phyloP scores from a whole-genome alignment of 1,140 invertebrate species.

The Nilaparvata lugens region DNA sequence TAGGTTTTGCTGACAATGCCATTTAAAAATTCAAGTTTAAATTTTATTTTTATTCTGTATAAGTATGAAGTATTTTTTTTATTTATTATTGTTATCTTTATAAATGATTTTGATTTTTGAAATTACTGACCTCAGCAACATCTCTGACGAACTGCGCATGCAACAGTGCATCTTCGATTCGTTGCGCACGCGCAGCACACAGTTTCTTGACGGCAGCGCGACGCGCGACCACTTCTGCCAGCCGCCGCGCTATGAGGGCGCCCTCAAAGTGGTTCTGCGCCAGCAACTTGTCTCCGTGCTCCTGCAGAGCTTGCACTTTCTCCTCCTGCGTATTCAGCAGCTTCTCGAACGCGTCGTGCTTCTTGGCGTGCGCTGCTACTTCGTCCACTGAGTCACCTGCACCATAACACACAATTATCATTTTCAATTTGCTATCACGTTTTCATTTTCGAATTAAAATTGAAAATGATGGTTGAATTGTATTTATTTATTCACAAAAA shows the following conservation, averaged over 20 bases:
- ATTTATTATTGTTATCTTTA: too few relatives aligned
- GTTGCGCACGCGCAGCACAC: conserved; percentile 48
- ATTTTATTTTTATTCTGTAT: too few relatives aligned
- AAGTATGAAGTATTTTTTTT: too few relatives aligned
- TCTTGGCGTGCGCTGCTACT: conserved; percentile 75
- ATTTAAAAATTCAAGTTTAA: too few relatives aligned
- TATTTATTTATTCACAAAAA: too few relatives aligned
- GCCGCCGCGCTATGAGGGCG: conserved; percentile 62
- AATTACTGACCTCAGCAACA: conserved; percentile 55
- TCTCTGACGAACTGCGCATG: conserved; percentile 87
- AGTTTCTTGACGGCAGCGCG: conserved; percentile 61
- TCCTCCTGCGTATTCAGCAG: conserved; percentile 75
- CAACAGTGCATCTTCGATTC: conserved; percentile 68
- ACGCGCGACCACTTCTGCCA: conserved; percentile 60
- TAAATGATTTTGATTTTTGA: too few relatives aligned
- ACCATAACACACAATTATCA: too few relatives aligned
- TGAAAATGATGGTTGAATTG: too few relatives aligned
- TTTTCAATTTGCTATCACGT: too few relatives aligned
- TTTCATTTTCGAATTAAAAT: too few relatives aligned
- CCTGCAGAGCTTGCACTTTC: conserved; percentile 72
- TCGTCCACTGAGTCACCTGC: conserved; percentile 64
- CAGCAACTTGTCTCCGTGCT: conserved; percentile 81
- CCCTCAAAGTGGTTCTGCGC: conserved; percentile 92
- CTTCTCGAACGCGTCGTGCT: conserved; percentile 86
- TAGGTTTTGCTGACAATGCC: too few relatives aligned